Evolutionary conservation across 2,797 vertebrate species (phyloP).

Genomic region (Acanthornis magna): DNA sequence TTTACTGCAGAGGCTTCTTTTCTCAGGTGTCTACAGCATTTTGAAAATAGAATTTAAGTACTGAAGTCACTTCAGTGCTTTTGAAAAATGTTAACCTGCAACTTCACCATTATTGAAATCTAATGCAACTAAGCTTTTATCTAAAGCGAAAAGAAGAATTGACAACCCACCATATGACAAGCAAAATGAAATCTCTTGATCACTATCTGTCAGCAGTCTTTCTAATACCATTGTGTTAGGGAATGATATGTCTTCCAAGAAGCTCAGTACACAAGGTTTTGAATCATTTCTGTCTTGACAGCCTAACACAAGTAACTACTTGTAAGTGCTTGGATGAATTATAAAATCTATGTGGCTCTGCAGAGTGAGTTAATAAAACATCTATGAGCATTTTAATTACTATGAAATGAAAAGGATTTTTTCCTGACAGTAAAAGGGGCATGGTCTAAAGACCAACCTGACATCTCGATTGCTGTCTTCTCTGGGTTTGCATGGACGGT

Average conservation of each 20-base stretch:
- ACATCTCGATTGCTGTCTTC: neutral
- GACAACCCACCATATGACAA: slow-evolving; percentile 69
- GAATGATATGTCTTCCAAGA: slow-evolving; percentile 66
- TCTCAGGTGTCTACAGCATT: neutral
- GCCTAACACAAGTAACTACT: slow-evolving; percentile 60
- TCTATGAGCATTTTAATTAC: slow-evolving; percentile 53
- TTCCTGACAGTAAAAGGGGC: neutral
- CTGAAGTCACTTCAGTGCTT: slow-evolving; percentile 44
- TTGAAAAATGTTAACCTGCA: slow-evolving; percentile 58
- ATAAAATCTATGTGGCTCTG: slow-evolving; percentile 49
- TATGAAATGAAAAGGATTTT: slow-evolving; percentile 2
- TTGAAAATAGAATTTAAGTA: slow-evolving; percentile 54
- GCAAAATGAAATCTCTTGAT: slow-evolving; percentile 71
- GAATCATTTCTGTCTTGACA: slow-evolving; percentile 65
- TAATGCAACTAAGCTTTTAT: slow-evolving; percentile 64
- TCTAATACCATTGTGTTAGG: slow-evolving; percentile 66
- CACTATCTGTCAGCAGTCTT: slow-evolving; percentile 66
- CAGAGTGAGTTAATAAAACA: slow-evolving; percentile 51
- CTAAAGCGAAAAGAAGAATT: slow-evolving; percentile 60
- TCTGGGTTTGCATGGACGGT: accelerated
- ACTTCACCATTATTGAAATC: slow-evolving; percentile 65
- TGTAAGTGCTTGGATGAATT: slow-evolving; percentile 60
- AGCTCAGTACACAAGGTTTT: slow-evolving; percentile 55
- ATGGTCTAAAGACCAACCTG: neutral
- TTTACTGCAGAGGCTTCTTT: neutral